Conservation (phyloP, 1,140 invertebrate species). For the Drosophila saltans region DNA sequence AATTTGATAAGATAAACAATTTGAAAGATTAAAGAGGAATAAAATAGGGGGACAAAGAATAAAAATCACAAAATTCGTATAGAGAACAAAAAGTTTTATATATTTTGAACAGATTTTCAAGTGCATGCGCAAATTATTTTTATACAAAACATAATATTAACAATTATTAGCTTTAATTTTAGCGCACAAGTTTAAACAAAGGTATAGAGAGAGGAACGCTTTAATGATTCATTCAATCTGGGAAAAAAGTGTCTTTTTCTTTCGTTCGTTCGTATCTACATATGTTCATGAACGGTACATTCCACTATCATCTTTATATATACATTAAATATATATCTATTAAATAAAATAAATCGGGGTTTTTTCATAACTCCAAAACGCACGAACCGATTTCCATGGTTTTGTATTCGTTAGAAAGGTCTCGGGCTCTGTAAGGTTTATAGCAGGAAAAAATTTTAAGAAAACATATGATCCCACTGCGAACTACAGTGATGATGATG, state of each 20-base stretch:
- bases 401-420: too few species aligned
- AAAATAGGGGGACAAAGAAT: background rate
- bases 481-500: too few species aligned
- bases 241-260: constrained; percentile 3
- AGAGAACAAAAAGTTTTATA: background rate
- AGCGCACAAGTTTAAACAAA: too few species aligned
- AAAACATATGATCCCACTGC: too few species aligned
- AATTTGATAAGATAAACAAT: constrained; percentile 15
- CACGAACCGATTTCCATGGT: too few species aligned
- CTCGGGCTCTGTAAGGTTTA: too few species aligned
- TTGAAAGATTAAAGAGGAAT: background rate
- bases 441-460: too few species aligned
- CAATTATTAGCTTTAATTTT: too few species aligned
- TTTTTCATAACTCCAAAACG: too few species aligned
- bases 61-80: background rate
- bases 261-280: background rate
- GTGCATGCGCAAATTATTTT: background rate
- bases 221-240: background rate
- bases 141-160: background rate
- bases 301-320: constrained; percentile 23
- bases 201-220: background rate
- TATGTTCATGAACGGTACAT: background rate
- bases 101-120: background rate
- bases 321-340: constrained; percentile 12
- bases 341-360: too few species aligned